Percentiles rank a stretch among this genome's conserved stretches.
Conservation (phyloP, 2,113 vertebrate species). For the Nycticorax nycticorax region DNA sequence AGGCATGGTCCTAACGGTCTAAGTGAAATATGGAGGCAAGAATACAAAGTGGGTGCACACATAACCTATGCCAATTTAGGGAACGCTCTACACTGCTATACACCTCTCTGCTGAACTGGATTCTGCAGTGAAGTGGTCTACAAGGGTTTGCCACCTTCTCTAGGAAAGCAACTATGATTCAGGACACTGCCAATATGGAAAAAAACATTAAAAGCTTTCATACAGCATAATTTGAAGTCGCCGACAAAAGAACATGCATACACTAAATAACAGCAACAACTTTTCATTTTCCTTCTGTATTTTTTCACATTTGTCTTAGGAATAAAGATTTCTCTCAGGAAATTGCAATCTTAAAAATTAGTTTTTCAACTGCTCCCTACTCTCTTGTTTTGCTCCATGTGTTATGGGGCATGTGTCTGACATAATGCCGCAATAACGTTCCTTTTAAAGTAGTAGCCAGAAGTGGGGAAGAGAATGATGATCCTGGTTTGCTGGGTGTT, state of each 20-base stretch:
- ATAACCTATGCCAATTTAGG: background rate
- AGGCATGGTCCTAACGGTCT: background rate
- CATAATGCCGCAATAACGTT: background rate
- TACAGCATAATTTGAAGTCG: background rate
- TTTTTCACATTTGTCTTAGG: background rate
- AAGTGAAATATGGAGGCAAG: background rate
- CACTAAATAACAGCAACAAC: background rate
- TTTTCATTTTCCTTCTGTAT: background rate
- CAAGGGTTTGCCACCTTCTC: background rate
- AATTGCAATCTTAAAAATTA: background rate
- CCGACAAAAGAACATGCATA: background rate
- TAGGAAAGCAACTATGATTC: background rate
- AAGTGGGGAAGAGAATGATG: background rate
- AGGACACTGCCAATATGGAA: background rate
- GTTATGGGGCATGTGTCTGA: background rate
- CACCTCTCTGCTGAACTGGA: background rate
- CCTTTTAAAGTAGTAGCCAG: slow-evolving; percentile 25
- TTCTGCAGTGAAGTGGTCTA: background rate
- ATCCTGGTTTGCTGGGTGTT: slow-evolving; percentile 24
- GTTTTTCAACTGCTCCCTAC: background rate
- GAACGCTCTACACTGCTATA: background rate
- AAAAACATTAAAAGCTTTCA: background rate
- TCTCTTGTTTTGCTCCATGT: background rate
- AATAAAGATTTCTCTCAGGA: background rate
- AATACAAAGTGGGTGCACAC: background rate